Evolutionary conservation across 2,113 vertebrate genomes (phyloP), one percentile per base, ranked within the genome.

Genomic region (Pithys albifrons): DNA sequence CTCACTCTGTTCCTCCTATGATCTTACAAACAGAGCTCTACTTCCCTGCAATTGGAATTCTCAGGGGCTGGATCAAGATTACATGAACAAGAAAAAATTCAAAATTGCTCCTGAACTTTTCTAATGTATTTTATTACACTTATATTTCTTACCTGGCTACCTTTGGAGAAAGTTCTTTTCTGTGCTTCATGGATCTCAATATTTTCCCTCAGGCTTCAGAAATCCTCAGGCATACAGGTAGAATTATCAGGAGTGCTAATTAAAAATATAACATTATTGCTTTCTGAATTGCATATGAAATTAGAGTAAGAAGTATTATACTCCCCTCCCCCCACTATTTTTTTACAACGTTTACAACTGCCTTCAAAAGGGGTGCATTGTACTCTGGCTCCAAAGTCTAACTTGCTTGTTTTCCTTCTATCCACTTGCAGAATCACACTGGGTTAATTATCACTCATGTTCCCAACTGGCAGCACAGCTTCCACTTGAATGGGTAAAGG

Each of bases 311-410:
- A 73, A 71, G 41, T 76, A 8, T 52, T 43, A 61, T 29, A 43
- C 25, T 61, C 9, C 2, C 7, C 2, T 12, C 8, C 8, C 4
- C 8, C 12, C 6, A 9, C 11, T 31, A 9, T 45, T 20, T 55
- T n/a, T 57, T 58, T 17, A 37, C n/a, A 57, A 54, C 5, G 25
- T 57, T 76, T 48, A 27, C 4, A 52, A 18, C 12, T 2, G 12
- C 35, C 11, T 77, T 52, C 13, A 75, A 41, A 89, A 61, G 33
- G 5, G 10, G 3, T 55, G 1, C 3, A 41, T 70, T 95, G 79
- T 51, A 43, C 10, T 64, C 28, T 65, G n/a, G 12, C 29, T 85
- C 27, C 23, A 31, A 57, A 65, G 22, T 65, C 37, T 61, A 59
- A 61, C 22, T 88, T 64, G 12, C 24, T 67, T 66, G 23, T 61